Evolutionary conservation across 2,797 vertebrate species (phyloP).

Genomic region (Acrossocheilus fasciatus): DNA sequence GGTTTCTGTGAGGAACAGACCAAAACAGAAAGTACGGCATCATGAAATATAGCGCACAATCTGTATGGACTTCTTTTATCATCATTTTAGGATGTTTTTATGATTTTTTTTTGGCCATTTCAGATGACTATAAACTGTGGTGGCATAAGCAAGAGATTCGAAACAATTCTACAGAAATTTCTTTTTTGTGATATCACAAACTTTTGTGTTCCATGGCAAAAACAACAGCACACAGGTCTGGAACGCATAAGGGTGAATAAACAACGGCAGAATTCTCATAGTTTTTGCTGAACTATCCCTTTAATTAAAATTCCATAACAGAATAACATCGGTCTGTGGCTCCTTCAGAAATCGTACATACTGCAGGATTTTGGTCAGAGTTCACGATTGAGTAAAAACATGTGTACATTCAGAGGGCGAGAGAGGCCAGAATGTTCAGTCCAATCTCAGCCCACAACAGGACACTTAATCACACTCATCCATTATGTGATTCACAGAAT

Average conservation of each 20-base stretch:
- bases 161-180: not conserved
- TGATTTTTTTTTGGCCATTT: not conserved
- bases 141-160: not conserved
- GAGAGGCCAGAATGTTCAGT: slow-evolving; percentile 8
- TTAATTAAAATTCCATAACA: slow-evolving; percentile 1
- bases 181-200: not conserved
- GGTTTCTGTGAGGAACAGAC: not conserved
- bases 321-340: slow-evolving; percentile 19
- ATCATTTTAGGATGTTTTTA: not conserved
- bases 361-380: slow-evolving; percentile 6
- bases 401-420: not conserved
- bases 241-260: not conserved
- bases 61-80: not conserved
- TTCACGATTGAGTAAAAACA: slow-evolving; percentile 27
- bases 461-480: slow-evolving; percentile 8
- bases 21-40: not conserved
- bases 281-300: not conserved
- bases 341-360: not conserved
- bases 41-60: not conserved
- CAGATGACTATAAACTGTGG: not conserved
- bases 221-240: slow-evolving; percentile 23
- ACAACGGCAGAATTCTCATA: not conserved
- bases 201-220: not conserved
- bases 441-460: slow-evolving; percentile 5
- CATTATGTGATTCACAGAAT: not conserved